phyloP scores from a whole-genome alignment of 2,888 invertebrate genomes.

The Dorcus parallelipipedus region DNA sequence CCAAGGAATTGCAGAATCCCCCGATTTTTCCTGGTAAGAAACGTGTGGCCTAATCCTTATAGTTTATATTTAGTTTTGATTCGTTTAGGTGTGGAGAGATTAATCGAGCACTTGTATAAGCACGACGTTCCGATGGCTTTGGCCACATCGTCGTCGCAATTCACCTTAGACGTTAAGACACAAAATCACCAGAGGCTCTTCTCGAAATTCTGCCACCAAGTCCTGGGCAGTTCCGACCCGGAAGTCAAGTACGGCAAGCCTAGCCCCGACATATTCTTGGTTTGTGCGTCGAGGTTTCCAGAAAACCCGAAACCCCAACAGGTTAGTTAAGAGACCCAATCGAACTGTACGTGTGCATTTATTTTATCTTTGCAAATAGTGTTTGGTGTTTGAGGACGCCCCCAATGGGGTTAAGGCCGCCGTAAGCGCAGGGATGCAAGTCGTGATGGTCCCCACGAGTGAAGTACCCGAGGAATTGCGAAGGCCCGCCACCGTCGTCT shows the following conservation, averaged over 20 bases:
- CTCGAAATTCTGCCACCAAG: slow-evolving; percentile 55
- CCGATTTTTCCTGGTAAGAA: slow-evolving; percentile 57
- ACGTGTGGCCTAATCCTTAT: background rate
- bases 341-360: background rate
- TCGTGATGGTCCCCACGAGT: slow-evolving; percentile 55
- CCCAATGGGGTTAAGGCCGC: slow-evolving; percentile 62
- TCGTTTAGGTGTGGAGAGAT: slow-evolving; percentile 53
- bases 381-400: slow-evolving; percentile 65
- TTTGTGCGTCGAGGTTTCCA: slow-evolving; percentile 59
- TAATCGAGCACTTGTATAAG: slow-evolving; percentile 60
- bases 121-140: slow-evolving; percentile 64
- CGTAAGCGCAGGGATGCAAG: slow-evolving; percentile 60
- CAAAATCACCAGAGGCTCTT: slow-evolving; percentile 52
- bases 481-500: slow-evolving; percentile 51
- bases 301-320: slow-evolving; percentile 50
- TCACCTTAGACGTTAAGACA: slow-evolving; percentile 57
- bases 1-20: slow-evolving; percentile 54
- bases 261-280: slow-evolving; percentile 65
- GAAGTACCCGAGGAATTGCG: slow-evolving; percentile 45
- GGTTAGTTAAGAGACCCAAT: slow-evolving; percentile 24
- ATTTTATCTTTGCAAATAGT: slow-evolving; percentile 38
- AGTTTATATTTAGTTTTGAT: too few relatives aligned
- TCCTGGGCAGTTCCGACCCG: slow-evolving; percentile 62
- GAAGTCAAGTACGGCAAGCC: slow-evolving; percentile 71
- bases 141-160: slow-evolving; percentile 63